Conservation (phyloP, 2,797 vertebrate species). For the Telmatherina bonti region DNA sequence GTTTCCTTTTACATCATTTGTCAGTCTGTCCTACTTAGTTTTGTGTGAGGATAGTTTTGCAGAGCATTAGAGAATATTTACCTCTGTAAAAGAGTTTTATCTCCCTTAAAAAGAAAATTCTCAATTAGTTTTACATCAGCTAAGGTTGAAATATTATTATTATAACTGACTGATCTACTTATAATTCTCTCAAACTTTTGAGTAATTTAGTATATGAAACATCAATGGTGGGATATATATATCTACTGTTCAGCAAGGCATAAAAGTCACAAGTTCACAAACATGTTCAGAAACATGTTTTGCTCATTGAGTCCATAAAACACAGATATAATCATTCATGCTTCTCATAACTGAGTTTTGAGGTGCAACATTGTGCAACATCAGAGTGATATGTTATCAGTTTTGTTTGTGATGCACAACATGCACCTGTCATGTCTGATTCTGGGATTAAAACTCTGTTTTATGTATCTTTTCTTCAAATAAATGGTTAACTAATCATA, state of each 20-base stretch:
- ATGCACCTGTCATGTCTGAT: too few relatives aligned
- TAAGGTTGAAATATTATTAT: background rate
- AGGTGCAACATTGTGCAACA: too few relatives aligned
- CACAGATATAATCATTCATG: background rate
- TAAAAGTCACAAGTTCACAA: background rate
- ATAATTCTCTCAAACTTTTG: background rate
- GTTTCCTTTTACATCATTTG: background rate
- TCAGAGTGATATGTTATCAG: too few relatives aligned
- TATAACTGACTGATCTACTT: background rate
- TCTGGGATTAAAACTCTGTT: too few relatives aligned
- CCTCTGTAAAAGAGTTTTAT: background rate
- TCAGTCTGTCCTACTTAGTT: background rate
- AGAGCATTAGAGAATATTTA: background rate
- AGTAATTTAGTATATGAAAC: background rate
- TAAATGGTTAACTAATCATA: too few relatives aligned
- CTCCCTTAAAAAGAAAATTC: background rate
- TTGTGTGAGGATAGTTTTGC: background rate
- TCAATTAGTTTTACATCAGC: background rate
- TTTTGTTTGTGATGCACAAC: too few relatives aligned
- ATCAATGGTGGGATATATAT: background rate
- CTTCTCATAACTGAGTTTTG: background rate
- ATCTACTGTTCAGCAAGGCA: background rate
- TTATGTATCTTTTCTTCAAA: too few relatives aligned
- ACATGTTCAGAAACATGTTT: background rate
- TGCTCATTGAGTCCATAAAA: background rate